Conservation (phyloP, 2,888 invertebrate genomes). For the Seira musarum region DNA sequence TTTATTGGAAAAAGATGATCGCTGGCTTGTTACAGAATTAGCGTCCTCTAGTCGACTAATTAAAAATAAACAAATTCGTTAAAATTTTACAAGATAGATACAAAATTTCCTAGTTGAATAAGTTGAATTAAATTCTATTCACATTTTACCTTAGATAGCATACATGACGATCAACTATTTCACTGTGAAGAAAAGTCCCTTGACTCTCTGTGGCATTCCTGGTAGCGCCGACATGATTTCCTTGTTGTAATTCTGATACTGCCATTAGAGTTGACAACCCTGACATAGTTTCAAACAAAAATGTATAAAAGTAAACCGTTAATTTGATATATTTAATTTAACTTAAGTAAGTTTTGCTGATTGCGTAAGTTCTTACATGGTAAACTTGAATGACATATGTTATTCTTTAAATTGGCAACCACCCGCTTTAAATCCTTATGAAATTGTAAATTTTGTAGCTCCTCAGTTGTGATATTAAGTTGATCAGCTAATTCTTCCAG, state of each 20-base stretch:
- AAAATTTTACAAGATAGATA: too few relatives aligned
- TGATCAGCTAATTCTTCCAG: conserved; percentile 23
- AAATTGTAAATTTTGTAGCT: conserved; percentile 34
- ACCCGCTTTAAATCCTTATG: conserved; percentile 35
- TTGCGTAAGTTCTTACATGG: conserved; percentile 40
- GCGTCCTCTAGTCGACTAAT: conserved; percentile 46
- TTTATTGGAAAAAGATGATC: conserved; percentile 45
- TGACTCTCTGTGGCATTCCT: conserved; percentile 19
- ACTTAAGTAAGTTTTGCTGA: too few relatives aligned
- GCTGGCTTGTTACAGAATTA: neutral
- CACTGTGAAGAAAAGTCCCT: conserved; percentile 52
- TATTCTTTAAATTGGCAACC: conserved; percentile 18
- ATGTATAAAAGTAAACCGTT: too few relatives aligned
- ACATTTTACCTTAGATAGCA: conserved; percentile 42
- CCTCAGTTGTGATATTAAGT: conserved; percentile 35
- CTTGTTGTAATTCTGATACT: conserved; percentile 33
- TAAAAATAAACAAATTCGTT: too few relatives aligned
- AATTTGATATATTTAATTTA: too few relatives aligned
- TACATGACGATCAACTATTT: conserved; percentile 54
- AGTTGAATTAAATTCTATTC: neutral
- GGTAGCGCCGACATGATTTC: conserved; percentile 28
- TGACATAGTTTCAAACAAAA: conserved; percentile 16
- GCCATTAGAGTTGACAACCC: conserved; percentile 38
- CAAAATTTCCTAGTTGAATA: too few relatives aligned
- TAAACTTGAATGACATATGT: conserved; percentile 46